phyloP scores from a whole-genome alignment of 2,113 vertebrate species.

The Lethenteron camtschaticum region DNA sequence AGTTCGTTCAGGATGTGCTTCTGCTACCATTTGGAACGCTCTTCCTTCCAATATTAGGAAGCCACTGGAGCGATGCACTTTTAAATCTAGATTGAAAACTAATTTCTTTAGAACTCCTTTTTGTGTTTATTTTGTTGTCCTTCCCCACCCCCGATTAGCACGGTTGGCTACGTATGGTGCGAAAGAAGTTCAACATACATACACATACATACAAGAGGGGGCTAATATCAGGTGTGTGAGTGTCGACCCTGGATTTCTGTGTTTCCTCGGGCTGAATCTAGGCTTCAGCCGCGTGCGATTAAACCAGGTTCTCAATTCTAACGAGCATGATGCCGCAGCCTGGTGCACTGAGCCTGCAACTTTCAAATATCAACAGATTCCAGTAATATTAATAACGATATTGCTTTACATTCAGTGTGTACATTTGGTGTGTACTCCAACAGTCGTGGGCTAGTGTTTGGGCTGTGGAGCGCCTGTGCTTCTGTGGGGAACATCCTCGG shows the following conservation, averaged over 20 bases:
- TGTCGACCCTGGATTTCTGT: neutral
- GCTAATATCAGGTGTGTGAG: too few relatives aligned
- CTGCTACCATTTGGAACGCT: neutral
- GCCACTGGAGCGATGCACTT: neutral
- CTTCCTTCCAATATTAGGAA: neutral
- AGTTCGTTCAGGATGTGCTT: neutral
- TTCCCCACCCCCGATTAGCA: neutral
- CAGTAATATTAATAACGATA: too few relatives aligned
- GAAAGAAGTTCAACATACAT: too few relatives aligned
- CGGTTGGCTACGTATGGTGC: too few relatives aligned
- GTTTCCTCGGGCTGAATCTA: conserved; percentile 1
- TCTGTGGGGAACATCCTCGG: conserved; percentile 88
- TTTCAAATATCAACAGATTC: too few relatives aligned
- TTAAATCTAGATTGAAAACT: neutral
- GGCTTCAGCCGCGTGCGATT: too few relatives aligned
- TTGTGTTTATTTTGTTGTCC: neutral
- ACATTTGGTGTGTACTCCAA: fast-evolving
- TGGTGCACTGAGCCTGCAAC: too few relatives aligned
- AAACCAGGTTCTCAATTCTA: too few relatives aligned
- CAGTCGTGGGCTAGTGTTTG: conserved; percentile 77
- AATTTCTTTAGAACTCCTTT: neutral
- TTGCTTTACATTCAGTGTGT: too few relatives aligned
- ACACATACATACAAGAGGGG: too few relatives aligned
- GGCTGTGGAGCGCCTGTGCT: conserved; percentile 87
- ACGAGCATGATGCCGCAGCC: too few relatives aligned